A percentile compares a stretch with the other conserved stretches of the same genome.
phyloP scores from a whole-genome alignment of 2,797 vertebrate species.

The Accipiter minullus region DNA sequence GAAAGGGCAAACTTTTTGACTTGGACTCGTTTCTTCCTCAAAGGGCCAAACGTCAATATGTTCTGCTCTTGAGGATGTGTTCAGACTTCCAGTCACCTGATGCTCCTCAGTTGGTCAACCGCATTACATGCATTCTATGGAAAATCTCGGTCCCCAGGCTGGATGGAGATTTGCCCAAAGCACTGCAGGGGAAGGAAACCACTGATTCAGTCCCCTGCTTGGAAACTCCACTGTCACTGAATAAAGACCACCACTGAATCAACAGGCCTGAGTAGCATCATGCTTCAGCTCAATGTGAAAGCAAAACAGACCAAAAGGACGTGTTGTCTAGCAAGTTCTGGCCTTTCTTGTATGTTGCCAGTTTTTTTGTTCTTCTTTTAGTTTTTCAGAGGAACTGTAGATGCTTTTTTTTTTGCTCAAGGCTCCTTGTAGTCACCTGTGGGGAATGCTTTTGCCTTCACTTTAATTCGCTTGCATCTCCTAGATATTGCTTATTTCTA shows the following conservation, averaged over 20 bases:
- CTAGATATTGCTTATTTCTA: neutral
- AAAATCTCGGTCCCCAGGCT: neutral
- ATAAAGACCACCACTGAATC: constrained; percentile 12
- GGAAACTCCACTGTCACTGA: neutral
- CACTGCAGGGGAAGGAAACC: neutral
- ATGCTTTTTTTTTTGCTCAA: neutral
- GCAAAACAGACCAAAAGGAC: neutral
- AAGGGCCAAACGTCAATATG: neutral
- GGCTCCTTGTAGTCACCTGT: neutral
- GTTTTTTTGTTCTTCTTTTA: neutral
- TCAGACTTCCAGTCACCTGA: neutral
- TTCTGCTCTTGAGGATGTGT: neutral
- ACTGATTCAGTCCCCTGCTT: constrained; percentile 14
- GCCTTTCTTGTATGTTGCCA: neutral
- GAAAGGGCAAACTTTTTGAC: neutral
- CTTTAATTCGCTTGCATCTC: neutral
- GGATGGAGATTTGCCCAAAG: neutral
- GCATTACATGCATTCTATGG: neutral
- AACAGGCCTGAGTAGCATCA: neutral
- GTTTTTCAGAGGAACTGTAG: neutral
- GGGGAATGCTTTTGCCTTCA: neutral
- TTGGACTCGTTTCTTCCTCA: neutral
- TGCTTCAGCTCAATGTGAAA: neutral
- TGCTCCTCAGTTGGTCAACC: neutral
- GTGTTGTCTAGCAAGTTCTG: neutral